Base-by-base conservation (phyloP, 2,113 vertebrate genomes). In the Pionites leucogaster region DNA sequence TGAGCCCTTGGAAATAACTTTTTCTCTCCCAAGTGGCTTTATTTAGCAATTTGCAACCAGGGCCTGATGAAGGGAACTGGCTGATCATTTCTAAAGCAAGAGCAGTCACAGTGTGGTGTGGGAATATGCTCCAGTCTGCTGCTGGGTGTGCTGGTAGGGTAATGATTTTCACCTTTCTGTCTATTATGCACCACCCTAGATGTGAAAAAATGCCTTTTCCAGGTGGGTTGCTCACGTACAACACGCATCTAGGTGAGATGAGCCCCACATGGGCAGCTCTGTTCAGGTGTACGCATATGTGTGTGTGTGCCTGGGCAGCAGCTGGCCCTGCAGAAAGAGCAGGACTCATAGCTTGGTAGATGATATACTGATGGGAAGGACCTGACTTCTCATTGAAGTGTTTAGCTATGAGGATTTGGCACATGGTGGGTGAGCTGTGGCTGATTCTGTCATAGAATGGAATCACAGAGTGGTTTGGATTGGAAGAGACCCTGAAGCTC, bases 161-260 rank as follows among this genome's bases (percentile, higher is more conserved):
- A 42, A 55, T 9, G 10, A 3, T 52, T 79, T 92, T 84, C 8
- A 25, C 3, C 18, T 70, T 96, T 70, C 27, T 95, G 18, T 57
- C 14, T 80, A 62, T 64, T 31, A 11, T 46, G 20, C 3, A 46
- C 17, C 12, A 19, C 29, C 33, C 10, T 55, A 4, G 44, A 22
- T 52, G 11, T 1, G 3, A 9, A 31, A 8, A 23, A 50, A 13
- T 2, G 1, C 9, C 5, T 9, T 13, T 67, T 63, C 6, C 33
- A 23, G 57, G 57, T 59, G 57, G 57, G 33, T 35, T 59, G 57
- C 33, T 59, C 57, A 35, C 22, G 33, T 35, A 10, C 14, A 35
- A 24, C 22, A 24, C 33, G 10, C 22, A 16, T 59, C 20, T 23
- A 23, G 57, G 33, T 59, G 57, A n/a, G 13, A 59, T 59, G 33